Evolutionary conservation across 2,113 vertebrate species (phyloP).

Genomic region (Pedionomus torquatus): DNA sequence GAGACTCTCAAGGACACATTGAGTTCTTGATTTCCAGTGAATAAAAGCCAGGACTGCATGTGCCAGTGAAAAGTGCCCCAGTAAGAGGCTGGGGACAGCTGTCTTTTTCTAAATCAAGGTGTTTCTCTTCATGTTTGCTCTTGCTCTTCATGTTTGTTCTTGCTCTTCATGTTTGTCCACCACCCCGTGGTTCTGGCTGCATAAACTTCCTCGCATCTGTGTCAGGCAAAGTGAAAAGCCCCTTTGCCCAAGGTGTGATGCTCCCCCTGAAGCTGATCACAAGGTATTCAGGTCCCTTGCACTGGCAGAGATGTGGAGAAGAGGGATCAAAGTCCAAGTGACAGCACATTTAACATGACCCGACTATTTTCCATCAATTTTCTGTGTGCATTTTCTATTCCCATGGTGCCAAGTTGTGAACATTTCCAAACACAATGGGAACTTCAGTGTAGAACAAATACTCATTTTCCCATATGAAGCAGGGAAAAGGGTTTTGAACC

Average conservation of each 20-base stretch:
- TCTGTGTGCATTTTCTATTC: background rate
- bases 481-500: background rate
- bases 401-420: background rate
- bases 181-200: background rate
- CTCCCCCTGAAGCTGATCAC: background rate
- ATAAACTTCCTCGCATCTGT: background rate
- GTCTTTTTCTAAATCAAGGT: background rate
- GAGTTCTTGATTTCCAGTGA: background rate
- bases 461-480: background rate
- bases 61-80: background rate
- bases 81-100: background rate
- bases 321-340: background rate
- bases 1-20: background rate
- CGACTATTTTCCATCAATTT: background rate
- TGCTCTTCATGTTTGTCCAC: background rate
- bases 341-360: background rate
- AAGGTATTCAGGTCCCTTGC: background rate
- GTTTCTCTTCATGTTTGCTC: background rate
- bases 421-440: background rate
- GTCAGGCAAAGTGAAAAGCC: background rate
- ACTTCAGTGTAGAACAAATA: background rate
- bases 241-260: background rate
- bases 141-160: no score
- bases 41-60: background rate
- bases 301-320: background rate